Evolutionary conservation across 2,888 invertebrate species (phyloP).

Genomic region (Ptilodon capucinus): DNA sequence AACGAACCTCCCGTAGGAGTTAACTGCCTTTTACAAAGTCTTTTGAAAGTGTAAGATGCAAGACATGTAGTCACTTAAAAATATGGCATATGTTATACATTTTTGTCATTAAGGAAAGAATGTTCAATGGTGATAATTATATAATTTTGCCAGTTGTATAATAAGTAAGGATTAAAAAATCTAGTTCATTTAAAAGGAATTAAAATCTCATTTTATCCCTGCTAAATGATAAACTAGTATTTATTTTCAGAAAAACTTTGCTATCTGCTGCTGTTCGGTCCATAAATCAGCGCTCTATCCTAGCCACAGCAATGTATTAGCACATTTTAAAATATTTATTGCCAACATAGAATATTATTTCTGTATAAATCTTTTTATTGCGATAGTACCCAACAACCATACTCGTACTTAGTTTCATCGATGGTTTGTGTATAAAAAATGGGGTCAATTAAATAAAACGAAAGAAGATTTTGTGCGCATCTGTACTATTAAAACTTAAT

Average conservation of each 20-base stretch:
- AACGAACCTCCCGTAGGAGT: neutral
- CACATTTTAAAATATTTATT: slow-evolving; percentile 12
- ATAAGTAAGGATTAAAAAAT: too few relatives aligned
- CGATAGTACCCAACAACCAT: neutral
- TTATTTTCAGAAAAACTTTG: slow-evolving; percentile 28
- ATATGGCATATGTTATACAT: too few relatives aligned
- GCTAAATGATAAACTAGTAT: slow-evolving; percentile 26
- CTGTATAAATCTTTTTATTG: neutral
- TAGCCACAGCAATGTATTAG: slow-evolving; percentile 17
- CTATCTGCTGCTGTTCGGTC: slow-evolving; percentile 16
- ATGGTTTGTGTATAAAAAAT: too few relatives aligned
- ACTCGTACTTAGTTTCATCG: too few relatives aligned
- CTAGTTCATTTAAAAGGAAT: too few relatives aligned
- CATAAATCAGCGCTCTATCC: slow-evolving; percentile 20
- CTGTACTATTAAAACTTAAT: neutral
- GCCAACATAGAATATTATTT: neutral
- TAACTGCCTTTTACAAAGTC: too few relatives aligned
- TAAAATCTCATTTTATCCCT: slow-evolving; percentile 10
- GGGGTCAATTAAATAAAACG: too few relatives aligned
- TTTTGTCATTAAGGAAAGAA: too few relatives aligned
- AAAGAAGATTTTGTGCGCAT: neutral
- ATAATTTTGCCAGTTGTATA: too few relatives aligned
- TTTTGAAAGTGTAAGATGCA: neutral
- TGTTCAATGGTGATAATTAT: too few relatives aligned
- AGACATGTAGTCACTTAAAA: neutral